These are phyloP conservation scores for Panurus biarmicus DNA, from an alignment of 2,113 vertebrate genomes.

Conservation along the genomic window DNA sequence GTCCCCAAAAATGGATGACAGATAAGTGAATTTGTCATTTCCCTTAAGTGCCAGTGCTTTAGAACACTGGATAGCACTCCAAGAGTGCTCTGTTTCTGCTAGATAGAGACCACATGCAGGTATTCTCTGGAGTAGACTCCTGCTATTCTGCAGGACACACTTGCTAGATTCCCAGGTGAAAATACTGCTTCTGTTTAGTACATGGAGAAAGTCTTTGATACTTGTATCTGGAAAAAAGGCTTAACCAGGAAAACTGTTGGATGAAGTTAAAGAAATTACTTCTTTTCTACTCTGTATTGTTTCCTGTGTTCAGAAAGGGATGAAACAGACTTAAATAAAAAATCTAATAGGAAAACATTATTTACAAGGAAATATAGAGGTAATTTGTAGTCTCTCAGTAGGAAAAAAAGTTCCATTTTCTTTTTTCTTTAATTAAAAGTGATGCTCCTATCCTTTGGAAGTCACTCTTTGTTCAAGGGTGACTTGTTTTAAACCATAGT, in stretches of 20 bases:
- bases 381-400: background rate
- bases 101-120: background rate
- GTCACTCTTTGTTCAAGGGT: background rate
- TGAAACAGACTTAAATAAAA: background rate
- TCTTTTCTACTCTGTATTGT: background rate
- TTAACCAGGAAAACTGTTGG: background rate
- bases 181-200: background rate
- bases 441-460: background rate
- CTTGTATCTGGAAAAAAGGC: background rate
- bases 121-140: background rate
- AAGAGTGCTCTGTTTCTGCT: background rate
- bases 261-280: background rate
- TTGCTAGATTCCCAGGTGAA: background rate
- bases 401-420: background rate
- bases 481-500: background rate
- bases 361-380: background rate
- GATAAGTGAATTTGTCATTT: background rate
- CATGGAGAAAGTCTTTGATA: background rate
- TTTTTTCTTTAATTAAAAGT: background rate
- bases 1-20: background rate
- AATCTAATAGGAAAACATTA: background rate
- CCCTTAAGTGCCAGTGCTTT: background rate
- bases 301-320: background rate
- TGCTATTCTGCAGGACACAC: background rate
- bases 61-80: background rate